Percentiles rank a stretch among this genome's conserved stretches.
Evolutionary conservation across 2,888 invertebrate species (phyloP).

Genomic region (Bimastos eiseni): DNA sequence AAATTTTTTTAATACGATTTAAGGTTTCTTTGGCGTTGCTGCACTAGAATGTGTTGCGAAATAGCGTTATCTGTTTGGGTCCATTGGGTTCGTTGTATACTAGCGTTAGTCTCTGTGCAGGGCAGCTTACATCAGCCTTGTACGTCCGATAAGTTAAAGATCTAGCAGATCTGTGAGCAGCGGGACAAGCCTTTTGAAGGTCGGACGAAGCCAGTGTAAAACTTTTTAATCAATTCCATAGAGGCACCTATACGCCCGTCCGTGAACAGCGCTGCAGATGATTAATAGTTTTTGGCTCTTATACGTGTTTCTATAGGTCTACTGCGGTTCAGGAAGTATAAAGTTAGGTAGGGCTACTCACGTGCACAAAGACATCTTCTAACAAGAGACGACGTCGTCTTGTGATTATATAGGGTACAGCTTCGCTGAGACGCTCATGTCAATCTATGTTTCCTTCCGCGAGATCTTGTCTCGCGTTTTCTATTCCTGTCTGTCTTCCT

Average conservation of each 20-base stretch:
- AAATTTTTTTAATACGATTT: no score
- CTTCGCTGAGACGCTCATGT: background rate
- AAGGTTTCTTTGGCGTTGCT: background rate
- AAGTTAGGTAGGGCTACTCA: background rate
- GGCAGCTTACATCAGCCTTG: background rate
- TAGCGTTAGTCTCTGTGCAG: background rate
- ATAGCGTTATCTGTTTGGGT: background rate
- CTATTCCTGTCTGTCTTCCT: no score
- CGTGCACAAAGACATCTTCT: background rate
- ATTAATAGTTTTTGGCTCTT: background rate
- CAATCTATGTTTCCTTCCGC: no score
- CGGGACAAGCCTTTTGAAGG: background rate
- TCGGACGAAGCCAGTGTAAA: background rate
- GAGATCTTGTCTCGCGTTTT: no score
- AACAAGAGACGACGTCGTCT: background rate
- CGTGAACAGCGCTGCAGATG: no score
- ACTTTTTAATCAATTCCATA: background rate
- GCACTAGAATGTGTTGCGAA: background rate
- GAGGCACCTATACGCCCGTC: background rate
- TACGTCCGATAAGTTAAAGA: background rate
- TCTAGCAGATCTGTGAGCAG: background rate
- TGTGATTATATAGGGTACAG: background rate
- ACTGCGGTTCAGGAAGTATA: no score
- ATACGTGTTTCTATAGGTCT: no score
- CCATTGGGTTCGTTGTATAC: background rate